Percentiles rank a stretch among this genome's conserved stretches.
Conservation (phyloP, 2,113 vertebrate species). For the Anolis sagrei region DNA sequence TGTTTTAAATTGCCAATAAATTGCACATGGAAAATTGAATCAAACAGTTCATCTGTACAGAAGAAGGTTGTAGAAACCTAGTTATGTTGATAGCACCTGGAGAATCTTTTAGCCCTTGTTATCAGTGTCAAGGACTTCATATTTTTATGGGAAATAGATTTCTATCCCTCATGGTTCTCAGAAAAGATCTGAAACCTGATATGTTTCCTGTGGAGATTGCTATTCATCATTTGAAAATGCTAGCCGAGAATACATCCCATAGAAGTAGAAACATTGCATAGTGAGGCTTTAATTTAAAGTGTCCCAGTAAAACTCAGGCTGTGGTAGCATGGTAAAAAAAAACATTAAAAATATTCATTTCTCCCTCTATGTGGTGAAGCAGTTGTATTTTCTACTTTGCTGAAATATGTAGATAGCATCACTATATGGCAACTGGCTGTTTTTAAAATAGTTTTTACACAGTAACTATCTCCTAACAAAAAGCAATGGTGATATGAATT, state of each 20-base stretch:
- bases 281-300: background rate
- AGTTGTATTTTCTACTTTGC: background rate
- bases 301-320: background rate
- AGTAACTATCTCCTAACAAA: background rate
- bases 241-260: background rate
- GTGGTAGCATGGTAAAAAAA: background rate
- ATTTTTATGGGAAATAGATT: background rate
- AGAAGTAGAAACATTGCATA: background rate
- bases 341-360: background rate
- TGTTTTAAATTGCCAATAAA: conserved; percentile 3
- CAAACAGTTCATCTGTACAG: background rate
- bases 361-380: background rate
- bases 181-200: background rate
- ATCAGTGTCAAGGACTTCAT: background rate
- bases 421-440: too few relatives aligned
- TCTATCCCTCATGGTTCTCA: background rate
- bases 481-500: background rate
- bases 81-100: background rate
- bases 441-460: background rate
- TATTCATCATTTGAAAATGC: background rate
- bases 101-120: background rate
- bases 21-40: background rate
- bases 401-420: background rate
- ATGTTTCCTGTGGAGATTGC: background rate
- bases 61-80: background rate